A percentile compares a stretch with the other conserved stretches of the same genome.
Evolutionary conservation across 2,888 invertebrate species (phyloP).

Genomic region (Artemia sinica): DNA sequence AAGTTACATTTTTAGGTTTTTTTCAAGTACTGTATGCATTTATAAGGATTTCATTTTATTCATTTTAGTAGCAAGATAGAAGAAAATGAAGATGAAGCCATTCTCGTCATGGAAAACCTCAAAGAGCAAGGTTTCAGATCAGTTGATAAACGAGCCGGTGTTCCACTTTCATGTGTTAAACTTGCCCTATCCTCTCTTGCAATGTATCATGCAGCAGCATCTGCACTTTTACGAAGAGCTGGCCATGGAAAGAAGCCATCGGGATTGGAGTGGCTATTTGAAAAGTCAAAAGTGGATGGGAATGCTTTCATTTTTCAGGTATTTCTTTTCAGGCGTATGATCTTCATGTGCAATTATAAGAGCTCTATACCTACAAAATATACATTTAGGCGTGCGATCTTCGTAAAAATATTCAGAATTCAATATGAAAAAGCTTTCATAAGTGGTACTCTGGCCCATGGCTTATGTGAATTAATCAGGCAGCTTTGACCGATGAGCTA

Average conservation of each 20-base stretch:
- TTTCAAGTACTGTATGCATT: too few species aligned
- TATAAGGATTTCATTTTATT: not conserved
- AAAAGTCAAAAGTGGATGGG: not conserved
- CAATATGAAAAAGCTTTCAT: too few species aligned
- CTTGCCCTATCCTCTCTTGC: not conserved
- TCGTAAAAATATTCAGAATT: too few species aligned
- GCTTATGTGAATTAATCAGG: too few species aligned
- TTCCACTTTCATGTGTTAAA: not conserved
- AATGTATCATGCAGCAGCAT: conserved; percentile 1
- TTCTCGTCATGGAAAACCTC: conserved; percentile 12
- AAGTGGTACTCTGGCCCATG: too few species aligned
- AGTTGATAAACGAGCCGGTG: not conserved
- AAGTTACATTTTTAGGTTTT: too few species aligned
- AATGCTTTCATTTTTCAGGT: not conserved
- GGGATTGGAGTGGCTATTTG: not conserved
- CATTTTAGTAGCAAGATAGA: not conserved
- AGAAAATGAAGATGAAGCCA: not conserved
- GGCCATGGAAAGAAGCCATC: not conserved
- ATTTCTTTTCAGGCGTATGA: not conserved
- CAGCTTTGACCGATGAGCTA: too few species aligned
- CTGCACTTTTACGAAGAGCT: not conserved
- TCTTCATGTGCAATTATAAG: not conserved
- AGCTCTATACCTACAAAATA: too few species aligned
- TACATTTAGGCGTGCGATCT: too few species aligned
- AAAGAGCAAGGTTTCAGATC: not conserved